phyloP scores from a whole-genome alignment of 2,888 invertebrate species.

The Parnassius smintheus region DNA sequence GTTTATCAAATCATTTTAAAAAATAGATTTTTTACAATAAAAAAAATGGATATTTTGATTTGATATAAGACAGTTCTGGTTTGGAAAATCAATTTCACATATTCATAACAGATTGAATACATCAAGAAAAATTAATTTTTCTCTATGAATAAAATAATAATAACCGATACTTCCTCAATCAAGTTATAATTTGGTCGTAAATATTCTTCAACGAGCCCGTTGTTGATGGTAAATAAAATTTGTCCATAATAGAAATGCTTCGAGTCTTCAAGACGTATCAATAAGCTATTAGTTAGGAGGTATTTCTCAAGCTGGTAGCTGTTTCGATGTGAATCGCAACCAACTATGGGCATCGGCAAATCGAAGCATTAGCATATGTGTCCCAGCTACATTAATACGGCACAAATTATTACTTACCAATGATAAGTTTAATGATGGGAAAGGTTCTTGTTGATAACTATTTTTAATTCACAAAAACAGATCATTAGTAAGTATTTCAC shows the following conservation, averaged over 20 bases:
- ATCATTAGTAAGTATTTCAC: too few species aligned
- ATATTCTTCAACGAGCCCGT: not conserved
- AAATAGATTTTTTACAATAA: not conserved
- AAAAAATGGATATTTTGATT: too few species aligned
- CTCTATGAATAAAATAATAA: slow-evolving; percentile 13
- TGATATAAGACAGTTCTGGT: too few species aligned
- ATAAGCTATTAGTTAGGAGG: slow-evolving; percentile 8
- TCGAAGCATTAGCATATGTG: slow-evolving; percentile 19
- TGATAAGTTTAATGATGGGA: slow-evolving; percentile 4
- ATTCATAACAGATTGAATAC: not conserved
- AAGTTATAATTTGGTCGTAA: not conserved
- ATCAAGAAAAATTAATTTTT: not conserved
- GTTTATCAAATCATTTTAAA: too few species aligned
- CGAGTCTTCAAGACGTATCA: slow-evolving; percentile 9
- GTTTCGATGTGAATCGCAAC: slow-evolving; percentile 8
- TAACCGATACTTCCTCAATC: slow-evolving; percentile 6
- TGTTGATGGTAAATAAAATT: not conserved
- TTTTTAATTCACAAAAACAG: not conserved
- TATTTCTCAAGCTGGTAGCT: slow-evolving; percentile 11
- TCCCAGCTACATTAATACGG: slow-evolving; percentile 14
- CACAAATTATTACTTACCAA: slow-evolving; percentile 19
- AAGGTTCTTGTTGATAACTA: not conserved
- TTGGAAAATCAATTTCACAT: too few species aligned
- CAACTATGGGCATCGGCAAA: slow-evolving; percentile 11
- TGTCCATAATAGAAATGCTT: not conserved